These are phyloP conservation scores for Myrmophylax atrothorax DNA, from an alignment of 2,113 vertebrate species.

Conservation along the genomic window DNA sequence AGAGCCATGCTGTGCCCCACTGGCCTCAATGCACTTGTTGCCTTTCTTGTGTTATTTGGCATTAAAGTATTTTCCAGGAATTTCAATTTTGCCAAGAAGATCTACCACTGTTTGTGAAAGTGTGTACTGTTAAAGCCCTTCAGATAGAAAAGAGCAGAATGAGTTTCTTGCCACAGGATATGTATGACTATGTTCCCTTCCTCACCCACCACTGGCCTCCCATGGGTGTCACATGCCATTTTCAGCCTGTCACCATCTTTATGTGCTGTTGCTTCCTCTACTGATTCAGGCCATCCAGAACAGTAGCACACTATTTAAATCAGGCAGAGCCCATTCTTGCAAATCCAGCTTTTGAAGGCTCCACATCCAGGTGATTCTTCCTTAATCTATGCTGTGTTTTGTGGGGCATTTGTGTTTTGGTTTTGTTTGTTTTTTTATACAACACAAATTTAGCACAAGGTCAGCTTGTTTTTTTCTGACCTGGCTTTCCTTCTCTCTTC, in stretches of 20 bases:
- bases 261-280: background rate
- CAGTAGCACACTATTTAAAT: rapidly evolving
- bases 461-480: background rate
- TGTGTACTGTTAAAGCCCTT: background rate
- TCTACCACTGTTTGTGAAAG: too few relatives aligned
- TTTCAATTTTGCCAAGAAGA: background rate
- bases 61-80: background rate
- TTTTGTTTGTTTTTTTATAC: background rate
- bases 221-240: rapidly evolving
- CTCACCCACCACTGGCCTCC: background rate
- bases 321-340: background rate
- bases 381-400: rapidly evolving
- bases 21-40: background rate
- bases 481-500: background rate
- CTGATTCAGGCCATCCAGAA: background rate
- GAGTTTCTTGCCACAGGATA: background rate
- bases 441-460: background rate
- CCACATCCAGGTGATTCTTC: rapidly evolving
- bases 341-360: background rate
- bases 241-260: background rate
- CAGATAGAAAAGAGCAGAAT: background rate
- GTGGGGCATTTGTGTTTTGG: background rate
- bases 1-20: rapidly evolving
- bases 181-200: background rate
- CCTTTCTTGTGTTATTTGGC: background rate